phyloP scores from a whole-genome alignment of 2,113 vertebrate species.

The Prunella fulvescens region DNA sequence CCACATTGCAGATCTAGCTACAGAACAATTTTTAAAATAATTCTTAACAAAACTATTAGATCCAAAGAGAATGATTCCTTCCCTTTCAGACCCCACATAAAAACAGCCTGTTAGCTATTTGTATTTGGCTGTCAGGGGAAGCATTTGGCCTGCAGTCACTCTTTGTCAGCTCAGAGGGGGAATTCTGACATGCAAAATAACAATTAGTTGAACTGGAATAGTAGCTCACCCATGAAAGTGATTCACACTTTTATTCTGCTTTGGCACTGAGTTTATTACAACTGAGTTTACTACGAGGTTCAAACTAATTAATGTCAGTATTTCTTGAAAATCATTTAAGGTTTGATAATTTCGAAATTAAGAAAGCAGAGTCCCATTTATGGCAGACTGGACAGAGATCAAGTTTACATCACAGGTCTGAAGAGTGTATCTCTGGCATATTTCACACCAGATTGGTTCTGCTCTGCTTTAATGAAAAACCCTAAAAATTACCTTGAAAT shows the following conservation, averaged over 20 bases:
- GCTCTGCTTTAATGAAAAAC: not conserved
- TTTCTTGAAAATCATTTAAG: not conserved
- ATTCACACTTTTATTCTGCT: not conserved
- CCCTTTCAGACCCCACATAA: not conserved
- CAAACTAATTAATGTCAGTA: not conserved
- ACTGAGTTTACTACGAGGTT: not conserved
- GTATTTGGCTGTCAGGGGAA: not conserved
- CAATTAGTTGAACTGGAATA: not conserved
- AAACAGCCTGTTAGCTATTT: not conserved
- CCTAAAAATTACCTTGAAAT: not conserved
- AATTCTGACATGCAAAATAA: not conserved
- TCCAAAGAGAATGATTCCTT: not conserved
- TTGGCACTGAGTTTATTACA: not conserved
- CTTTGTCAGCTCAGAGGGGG: not conserved
- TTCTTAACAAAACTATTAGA: not conserved
- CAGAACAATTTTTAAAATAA: not conserved
- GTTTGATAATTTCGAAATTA: not conserved
- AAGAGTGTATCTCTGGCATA: not conserved
- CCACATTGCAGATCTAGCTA: not conserved
- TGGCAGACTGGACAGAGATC: not conserved
- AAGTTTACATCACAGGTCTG: not conserved
- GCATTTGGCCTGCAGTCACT: not conserved
- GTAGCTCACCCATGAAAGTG: not conserved
- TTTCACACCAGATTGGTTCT: not conserved
- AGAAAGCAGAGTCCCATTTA: not conserved